phyloP scores from a whole-genome alignment of 2,113 vertebrate species.

The Hystrix brachyura region DNA sequence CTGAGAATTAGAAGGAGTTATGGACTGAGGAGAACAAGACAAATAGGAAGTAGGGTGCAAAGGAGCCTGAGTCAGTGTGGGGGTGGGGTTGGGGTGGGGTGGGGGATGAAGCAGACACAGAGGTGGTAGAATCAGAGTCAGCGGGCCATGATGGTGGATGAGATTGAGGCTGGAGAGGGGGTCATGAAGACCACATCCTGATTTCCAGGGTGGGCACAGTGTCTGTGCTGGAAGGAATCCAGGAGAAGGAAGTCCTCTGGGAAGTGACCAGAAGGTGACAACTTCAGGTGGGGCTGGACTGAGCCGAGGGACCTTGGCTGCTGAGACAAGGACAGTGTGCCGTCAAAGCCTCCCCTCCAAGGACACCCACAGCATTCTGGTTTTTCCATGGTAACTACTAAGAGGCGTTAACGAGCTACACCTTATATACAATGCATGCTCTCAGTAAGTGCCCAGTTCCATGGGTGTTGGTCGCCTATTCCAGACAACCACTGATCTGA shows the following conservation, averaged over 20 bases:
- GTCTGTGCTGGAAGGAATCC: not conserved
- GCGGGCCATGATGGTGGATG: not conserved
- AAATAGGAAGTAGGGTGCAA: not conserved
- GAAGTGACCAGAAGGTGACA: not conserved
- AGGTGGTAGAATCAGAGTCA: not conserved
- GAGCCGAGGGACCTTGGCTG: not conserved
- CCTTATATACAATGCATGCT: not conserved
- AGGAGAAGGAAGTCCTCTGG: not conserved
- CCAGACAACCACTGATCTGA: not conserved
- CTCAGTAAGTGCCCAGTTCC: not conserved
- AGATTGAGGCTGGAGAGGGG: not conserved
- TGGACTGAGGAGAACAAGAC: not conserved
- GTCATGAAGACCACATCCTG: accelerated
- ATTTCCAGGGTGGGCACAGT: not conserved
- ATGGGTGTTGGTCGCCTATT: not conserved
- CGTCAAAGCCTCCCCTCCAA: not conserved
- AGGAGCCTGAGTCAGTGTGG: not conserved
- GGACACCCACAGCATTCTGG: not conserved
- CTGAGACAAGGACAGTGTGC: not conserved
- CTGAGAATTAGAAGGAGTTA: not conserved
- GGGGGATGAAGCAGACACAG: not conserved
- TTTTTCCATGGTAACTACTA: not conserved
- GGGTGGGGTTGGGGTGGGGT: not conserved
- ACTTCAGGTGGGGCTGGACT: too few species aligned
- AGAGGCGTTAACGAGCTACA: not conserved